Evolutionary conservation across 2,888 invertebrate species (phyloP), one percentile per base, ranked within the genome.

Genomic region (Agriotes lineatus): DNA sequence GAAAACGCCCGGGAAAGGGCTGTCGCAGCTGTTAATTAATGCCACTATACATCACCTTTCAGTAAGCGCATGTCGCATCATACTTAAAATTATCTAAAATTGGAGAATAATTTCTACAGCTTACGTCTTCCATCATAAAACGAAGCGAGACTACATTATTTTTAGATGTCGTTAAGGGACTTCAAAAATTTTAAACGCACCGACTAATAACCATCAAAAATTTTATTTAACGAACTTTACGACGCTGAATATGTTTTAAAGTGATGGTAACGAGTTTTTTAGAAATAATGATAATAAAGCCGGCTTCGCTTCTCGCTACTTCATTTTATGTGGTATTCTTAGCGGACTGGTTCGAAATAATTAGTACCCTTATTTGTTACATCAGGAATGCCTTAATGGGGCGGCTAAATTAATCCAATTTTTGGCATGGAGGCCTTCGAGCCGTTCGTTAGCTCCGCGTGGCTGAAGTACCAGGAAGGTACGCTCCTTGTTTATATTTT

Each of bases 191-290:
- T 59, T 59, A 59, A 59, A 59, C 33, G 39, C 52, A 39, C 33
- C 39, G 33, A 22, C 64, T 37, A 64, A 64, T 58, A 58, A 58
- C 45, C 57, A 37, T 56, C 45, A 58, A 56, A 35, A 64, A 45
- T 54, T 39, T 54, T 54, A 57, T 57, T 64, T 64, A 58, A 64
- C 45, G 20, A 58, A 33, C 22, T 57, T 64, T 57, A 57, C 48
- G 64, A 64, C 52, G 57, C 42, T 22, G 57, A 44, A 64, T 57
- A 58, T 42, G 45, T 58, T 57, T 57, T 57, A 56, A 58, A 64
- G 39, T 57, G 64, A 57, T 58, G 52, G 44, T 61, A 61, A 61
- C 50, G 61, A 61, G 61, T 50, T 61, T 50, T 60, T 50, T 61
- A 37, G 42, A 63, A 63, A 54, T 54, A 62, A 62, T 42, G 62